phyloP scores from a whole-genome alignment of 1,140 invertebrate genomes.

The Euschistus heros region DNA sequence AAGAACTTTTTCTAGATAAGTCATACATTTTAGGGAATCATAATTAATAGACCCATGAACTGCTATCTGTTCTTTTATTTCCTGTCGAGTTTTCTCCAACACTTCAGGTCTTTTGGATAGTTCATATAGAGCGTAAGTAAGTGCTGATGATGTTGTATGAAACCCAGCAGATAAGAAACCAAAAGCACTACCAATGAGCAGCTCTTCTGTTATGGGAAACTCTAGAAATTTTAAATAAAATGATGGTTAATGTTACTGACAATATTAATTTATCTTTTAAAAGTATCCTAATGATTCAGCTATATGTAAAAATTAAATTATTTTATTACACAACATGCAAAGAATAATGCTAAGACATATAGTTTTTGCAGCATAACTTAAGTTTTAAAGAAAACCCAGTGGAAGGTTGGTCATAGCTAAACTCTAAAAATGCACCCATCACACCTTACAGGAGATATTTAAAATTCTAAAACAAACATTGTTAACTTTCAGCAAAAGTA shows the following conservation, averaged over 20 bases:
- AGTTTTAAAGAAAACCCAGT: too few relatives aligned
- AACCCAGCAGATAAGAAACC: conserved; percentile 1
- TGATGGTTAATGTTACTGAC: neutral
- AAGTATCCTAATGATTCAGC: neutral
- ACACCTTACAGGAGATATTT: too few relatives aligned
- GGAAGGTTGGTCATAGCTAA: too few relatives aligned
- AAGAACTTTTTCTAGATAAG: conserved; percentile 2
- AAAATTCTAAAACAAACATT: too few relatives aligned
- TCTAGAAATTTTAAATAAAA: neutral
- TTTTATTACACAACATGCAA: neutral
- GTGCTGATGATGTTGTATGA: neutral
- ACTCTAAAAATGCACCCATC: too few relatives aligned
- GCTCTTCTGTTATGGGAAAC: neutral
- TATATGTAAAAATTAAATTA: neutral
- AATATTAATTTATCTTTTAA: too few relatives aligned
- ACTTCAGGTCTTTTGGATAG: neutral
- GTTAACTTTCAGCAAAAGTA: too few relatives aligned
- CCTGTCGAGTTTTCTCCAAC: neutral
- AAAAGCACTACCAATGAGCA: neutral
- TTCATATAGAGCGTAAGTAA: conserved; percentile 5
- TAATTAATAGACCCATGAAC: neutral
- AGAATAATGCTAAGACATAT: neutral
- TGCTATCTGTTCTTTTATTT: conserved; percentile 10
- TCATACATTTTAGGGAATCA: conserved; percentile 2
- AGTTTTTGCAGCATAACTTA: neutral